A percentile compares a stretch with the other conserved stretches of the same genome.
These are phyloP conservation scores for Lithobates pipiens DNA, from an alignment of 2,797 vertebrate genomes.

Conservation along the genomic window DNA sequence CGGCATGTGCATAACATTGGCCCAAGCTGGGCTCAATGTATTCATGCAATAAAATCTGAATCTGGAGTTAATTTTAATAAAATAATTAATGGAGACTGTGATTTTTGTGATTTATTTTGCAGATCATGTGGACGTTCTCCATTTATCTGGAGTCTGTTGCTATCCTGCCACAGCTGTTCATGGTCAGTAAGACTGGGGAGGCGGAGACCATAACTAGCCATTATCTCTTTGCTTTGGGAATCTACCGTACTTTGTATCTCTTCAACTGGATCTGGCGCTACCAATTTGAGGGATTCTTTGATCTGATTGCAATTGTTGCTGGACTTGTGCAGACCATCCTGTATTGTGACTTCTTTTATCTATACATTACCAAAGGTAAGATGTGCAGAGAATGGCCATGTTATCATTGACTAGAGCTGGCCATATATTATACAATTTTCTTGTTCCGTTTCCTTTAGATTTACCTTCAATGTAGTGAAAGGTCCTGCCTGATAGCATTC, in stretches of 20 bases:
- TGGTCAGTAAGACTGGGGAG: conserved; percentile 77
- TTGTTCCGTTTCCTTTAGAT: too few species aligned
- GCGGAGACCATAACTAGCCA: conserved; percentile 77
- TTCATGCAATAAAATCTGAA: too few species aligned
- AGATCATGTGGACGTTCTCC: conserved; percentile 83
- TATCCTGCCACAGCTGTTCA: conserved; percentile 81
- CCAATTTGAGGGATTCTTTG: conserved; percentile 75
- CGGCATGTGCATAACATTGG: too few species aligned
- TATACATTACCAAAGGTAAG: conserved; percentile 78
- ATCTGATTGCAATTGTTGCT: conserved; percentile 76
- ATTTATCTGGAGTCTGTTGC: conserved; percentile 91
- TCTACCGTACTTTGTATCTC: conserved; percentile 74
- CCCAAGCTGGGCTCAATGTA: too few species aligned
- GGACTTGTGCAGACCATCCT: conserved; percentile 76
- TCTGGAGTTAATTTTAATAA: too few species aligned
- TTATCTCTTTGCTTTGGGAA: conserved; percentile 75
- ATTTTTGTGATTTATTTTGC: conserved; percentile 20
- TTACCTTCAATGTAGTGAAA: too few species aligned
- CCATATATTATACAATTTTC: too few species aligned
- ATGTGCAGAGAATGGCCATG: too few species aligned
- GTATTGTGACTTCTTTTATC: conserved; percentile 79
- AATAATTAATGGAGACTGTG: background rate
- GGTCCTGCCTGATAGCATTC: too few species aligned
- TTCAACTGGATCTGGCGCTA: conserved; percentile 78
- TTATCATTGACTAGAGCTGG: background rate